These are phyloP conservation scores for Drosophila subquinaria DNA, from an alignment of 2,888 invertebrate species.

Conservation along the genomic window DNA sequence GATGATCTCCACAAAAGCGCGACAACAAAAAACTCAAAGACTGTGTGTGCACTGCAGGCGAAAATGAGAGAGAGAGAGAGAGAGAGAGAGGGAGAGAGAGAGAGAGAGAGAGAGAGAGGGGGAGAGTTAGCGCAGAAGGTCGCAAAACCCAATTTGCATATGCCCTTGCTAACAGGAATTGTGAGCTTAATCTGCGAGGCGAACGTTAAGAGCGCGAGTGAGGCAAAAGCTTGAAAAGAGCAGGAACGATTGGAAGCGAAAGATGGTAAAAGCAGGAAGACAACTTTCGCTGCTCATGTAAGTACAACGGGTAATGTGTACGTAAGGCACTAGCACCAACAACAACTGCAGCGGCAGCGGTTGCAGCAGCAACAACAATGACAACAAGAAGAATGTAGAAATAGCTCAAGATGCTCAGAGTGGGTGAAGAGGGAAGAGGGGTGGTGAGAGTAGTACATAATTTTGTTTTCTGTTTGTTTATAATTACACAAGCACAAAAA, in stretches of 20 bases:
- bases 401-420: slow-evolving; percentile 25
- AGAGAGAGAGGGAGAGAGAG: no score
- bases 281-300: slow-evolving; percentile 80
- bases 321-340: slow-evolving; percentile 23
- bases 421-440: neutral
- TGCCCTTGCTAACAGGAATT: slow-evolving; percentile 66
- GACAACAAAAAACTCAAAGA: neutral
- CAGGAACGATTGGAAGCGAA: slow-evolving; percentile 30
- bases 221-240: slow-evolving; percentile 37
- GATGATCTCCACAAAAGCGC: slow-evolving; percentile 18
- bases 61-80: neutral
- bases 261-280: slow-evolving; percentile 73
- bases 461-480: slow-evolving; percentile 50
- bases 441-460: slow-evolving; percentile 11
- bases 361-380: slow-evolving; percentile 19
- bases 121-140: slow-evolving; percentile 45
- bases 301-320: slow-evolving; percentile 54
- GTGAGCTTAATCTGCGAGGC: slow-evolving; percentile 26
- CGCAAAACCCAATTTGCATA: slow-evolving; percentile 56
- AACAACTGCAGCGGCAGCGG: slow-evolving; percentile 9
- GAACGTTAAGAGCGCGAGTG: slow-evolving; percentile 19
- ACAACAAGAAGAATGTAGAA: slow-evolving; percentile 28
- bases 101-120: neutral
- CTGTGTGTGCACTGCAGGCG: no score
- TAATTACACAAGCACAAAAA: slow-evolving; percentile 48